phyloP scores from a whole-genome alignment of 1,140 invertebrate genomes.

The Yoshiicerus persimilis region DNA sequence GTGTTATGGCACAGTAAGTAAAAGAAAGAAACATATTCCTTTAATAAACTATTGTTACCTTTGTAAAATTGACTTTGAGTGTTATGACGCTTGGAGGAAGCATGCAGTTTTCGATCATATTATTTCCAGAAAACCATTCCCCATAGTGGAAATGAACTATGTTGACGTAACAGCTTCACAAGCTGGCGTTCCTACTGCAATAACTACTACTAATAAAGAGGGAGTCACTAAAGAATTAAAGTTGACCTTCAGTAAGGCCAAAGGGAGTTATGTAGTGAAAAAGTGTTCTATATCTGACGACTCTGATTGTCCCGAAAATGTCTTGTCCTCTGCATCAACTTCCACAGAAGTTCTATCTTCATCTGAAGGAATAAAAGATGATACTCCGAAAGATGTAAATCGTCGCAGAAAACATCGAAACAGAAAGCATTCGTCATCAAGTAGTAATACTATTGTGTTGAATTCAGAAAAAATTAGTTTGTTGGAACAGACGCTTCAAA shows the following conservation, averaged over 20 bases:
- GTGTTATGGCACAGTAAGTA: neutral
- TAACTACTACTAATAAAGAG: neutral
- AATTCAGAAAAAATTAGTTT: neutral
- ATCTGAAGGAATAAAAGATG: neutral
- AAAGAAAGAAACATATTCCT: neutral
- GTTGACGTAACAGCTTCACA: neutral
- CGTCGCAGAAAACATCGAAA: neutral
- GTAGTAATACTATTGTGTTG: neutral
- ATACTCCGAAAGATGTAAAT: neutral
- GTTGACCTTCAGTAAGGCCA: slow-evolving; percentile 34
- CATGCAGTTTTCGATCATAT: slow-evolving; percentile 38
- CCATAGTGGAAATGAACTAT: slow-evolving; percentile 39
- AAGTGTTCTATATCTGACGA: slow-evolving; percentile 34
- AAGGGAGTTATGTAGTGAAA: slow-evolving; percentile 39
- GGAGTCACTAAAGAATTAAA: slow-evolving; percentile 21
- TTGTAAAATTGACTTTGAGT: slow-evolving; percentile 8
- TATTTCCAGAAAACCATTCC: slow-evolving; percentile 28
- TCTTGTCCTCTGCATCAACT: neutral
- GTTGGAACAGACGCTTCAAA: neutral
- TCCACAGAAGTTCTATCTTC: neutral
- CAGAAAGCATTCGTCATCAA: neutral
- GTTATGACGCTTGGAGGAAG: slow-evolving; percentile 24
- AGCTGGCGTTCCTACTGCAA: neutral
- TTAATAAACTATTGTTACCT: neutral
- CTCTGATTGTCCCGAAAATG: neutral